Conservation (phyloP, 2,113 vertebrate species). For the Acrocephalus kingi region DNA sequence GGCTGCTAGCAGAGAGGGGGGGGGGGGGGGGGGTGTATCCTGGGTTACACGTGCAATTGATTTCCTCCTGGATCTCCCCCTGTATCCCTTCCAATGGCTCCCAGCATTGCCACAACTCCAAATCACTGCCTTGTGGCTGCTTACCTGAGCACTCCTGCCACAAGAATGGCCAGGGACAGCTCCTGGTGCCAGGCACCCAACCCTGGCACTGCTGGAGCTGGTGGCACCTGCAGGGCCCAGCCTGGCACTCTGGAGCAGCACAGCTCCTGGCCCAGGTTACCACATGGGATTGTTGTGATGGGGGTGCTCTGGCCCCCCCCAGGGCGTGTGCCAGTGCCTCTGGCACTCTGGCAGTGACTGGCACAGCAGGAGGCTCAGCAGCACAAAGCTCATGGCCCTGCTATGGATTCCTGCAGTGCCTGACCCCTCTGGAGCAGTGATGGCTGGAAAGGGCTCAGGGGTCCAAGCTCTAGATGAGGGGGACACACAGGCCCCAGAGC, state of each 20-base stretch:
- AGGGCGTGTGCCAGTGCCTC: not conserved
- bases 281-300: not conserved
- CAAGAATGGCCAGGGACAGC: accelerated
- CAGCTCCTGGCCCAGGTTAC: not conserved
- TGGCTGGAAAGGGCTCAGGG: not conserved
- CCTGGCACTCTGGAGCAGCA: not conserved
- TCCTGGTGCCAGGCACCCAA: not conserved
- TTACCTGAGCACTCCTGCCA: not conserved
- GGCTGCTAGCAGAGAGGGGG: not conserved
- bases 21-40: not conserved
- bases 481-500: accelerated
- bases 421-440: accelerated
- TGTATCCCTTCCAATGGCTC: accelerated
- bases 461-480: not conserved
- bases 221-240: not conserved
- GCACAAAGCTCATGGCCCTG: not conserved
- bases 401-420: not conserved
- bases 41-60: accelerated
- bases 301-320: not conserved
- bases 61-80: not conserved
- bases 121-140: accelerated
- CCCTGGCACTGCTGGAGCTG: accelerated
- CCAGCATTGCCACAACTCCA: accelerated
- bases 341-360: not conserved
- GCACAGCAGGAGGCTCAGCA: accelerated